Percentiles rank a stretch among this genome's conserved stretches.
phyloP scores from a whole-genome alignment of 2,113 vertebrate species.

The Cisticola juncidis region DNA sequence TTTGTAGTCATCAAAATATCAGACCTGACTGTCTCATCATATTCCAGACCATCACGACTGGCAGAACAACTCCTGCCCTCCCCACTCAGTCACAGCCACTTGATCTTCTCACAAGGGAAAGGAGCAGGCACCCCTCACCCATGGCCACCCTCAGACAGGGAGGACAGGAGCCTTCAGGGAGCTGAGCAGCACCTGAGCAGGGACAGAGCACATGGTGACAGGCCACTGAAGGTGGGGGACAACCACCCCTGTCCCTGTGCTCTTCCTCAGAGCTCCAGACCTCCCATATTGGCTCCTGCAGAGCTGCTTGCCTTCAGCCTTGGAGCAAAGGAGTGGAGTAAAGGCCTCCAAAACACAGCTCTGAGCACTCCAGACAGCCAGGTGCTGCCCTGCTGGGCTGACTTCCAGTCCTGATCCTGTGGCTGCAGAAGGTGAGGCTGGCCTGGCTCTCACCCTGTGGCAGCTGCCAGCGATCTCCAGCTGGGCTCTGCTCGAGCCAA shows the following conservation, averaged over 20 bases:
- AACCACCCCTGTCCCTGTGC: not conserved
- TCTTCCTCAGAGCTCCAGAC: not conserved
- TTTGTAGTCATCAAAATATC: not conserved
- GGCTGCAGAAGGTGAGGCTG: not conserved
- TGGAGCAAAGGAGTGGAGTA: not conserved
- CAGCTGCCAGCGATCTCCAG: not conserved
- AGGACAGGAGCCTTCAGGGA: not conserved
- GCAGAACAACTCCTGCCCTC: not conserved
- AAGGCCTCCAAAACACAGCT: not conserved
- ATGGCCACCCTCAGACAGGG: not conserved
- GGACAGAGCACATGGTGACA: not conserved
- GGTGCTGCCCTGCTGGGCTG: not conserved
- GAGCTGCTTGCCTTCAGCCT: not conserved
- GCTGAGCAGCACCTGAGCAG: not conserved
- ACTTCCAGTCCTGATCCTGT: not conserved
- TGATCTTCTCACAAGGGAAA: not conserved
- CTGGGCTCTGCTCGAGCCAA: not conserved
- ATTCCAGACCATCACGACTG: not conserved
- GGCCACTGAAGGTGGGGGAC: not conserved
- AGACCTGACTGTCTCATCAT: not conserved
- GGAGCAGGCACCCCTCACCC: not conserved
- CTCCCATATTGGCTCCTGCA: not conserved
- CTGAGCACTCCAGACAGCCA: not conserved
- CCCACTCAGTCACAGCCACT: not conserved
- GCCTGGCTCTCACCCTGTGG: not conserved